Evolutionary conservation across 2,113 vertebrate genomes (phyloP).

Genomic region (Cyphotilapia sp.): DNA sequence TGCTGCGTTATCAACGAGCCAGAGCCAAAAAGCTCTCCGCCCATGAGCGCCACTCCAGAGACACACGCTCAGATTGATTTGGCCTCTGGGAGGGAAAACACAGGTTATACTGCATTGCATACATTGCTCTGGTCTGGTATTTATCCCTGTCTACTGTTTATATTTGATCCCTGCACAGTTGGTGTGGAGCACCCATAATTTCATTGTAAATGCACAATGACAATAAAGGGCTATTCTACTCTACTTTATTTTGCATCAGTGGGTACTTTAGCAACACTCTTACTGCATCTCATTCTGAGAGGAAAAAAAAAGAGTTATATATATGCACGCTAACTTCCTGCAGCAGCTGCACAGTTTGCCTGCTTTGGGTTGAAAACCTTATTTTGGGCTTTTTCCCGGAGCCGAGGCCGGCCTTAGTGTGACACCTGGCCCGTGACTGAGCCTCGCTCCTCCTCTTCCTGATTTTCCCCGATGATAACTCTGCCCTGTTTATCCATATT

Average conservation of each 20-base stretch:
- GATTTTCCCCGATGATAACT: neutral
- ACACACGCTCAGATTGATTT: neutral
- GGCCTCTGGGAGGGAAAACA: neutral
- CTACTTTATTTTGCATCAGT: neutral
- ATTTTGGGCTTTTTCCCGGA: neutral
- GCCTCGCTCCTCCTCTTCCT: neutral
- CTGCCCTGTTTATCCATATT: neutral
- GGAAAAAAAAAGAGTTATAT: fast-evolving
- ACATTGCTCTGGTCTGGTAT: neutral
- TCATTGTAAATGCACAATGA: neutral
- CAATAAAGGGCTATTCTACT: neutral
- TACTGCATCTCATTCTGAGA: neutral
- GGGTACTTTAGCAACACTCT: neutral
- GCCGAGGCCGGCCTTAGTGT: neutral
- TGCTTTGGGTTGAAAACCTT: neutral
- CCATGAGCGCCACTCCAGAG: neutral
- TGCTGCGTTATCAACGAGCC: neutral
- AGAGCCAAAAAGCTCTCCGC: neutral
- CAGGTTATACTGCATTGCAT: neutral
- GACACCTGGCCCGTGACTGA: neutral
- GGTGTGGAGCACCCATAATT: neutral
- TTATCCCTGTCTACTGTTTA: neutral
- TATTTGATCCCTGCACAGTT: neutral
- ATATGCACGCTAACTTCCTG: neutral
- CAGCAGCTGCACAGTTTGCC: neutral